Conservation (phyloP, 2,113 vertebrate genomes). For the Zosterops pallidus region DNA sequence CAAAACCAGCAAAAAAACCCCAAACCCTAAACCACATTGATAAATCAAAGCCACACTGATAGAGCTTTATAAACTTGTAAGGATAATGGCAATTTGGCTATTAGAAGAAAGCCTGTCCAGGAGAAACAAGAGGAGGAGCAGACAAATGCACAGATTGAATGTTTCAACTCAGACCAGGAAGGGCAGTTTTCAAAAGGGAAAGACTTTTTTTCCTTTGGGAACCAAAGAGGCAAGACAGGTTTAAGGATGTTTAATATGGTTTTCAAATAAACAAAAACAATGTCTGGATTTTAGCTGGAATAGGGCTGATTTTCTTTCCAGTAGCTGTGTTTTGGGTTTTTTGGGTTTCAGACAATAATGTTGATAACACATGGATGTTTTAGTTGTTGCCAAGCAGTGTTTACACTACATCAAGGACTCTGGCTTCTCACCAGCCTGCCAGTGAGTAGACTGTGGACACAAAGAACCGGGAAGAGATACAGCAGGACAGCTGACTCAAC, state of each 20-base stretch:
- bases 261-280: neutral
- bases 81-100: neutral
- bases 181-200: neutral
- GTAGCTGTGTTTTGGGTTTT: neutral
- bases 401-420: neutral
- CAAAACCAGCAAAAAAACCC: neutral
- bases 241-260: neutral
- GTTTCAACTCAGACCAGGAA: neutral
- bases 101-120: neutral
- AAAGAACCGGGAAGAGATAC: neutral
- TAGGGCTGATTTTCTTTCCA: neutral
- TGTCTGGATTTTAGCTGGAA: neutral
- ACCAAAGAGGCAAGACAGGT: neutral
- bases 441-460: fast-evolving
- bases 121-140: neutral
- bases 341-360: neutral
- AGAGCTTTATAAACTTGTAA: neutral
- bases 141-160: neutral
- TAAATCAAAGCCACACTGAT: neutral
- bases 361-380: neutral
- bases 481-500: neutral
- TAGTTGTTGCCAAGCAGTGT: neutral
- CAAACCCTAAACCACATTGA: neutral
- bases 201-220: neutral
- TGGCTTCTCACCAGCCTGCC: neutral